Base-by-base conservation (phyloP, 1,140 invertebrate genomes). In the Solenopsis invicta region DNA sequence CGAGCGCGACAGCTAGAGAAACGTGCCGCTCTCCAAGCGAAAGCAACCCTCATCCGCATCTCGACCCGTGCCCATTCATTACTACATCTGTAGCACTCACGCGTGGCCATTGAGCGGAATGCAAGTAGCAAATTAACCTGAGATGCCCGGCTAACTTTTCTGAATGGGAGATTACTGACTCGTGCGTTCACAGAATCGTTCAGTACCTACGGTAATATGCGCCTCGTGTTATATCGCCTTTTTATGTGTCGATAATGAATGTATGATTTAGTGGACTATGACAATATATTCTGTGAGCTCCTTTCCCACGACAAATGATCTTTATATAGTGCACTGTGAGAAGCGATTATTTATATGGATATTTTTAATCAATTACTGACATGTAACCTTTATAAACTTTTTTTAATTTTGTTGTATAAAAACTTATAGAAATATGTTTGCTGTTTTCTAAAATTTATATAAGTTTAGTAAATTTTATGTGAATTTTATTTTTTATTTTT, bases 161-260 rank as follows among this genome's bases (percentile, higher is more conserved):
- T 94, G 88, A 94, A 94, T 94, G 85, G 91, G 59, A 91, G 87
- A 94, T 93, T 93, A 92, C 78, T 45, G 67, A 62, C 86, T 90
- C 87, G 72, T 81, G 66, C 24, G 61, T 62, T 86, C 64, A 80
- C 45, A 85, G 71, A 77, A 85, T 85, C 71, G 81, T 21, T 76
- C 45, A 45, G 59, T 85, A 62, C 62, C 72, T 56, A 52, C 34
- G n/a, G n/a, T 71, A 61, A 84, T 76, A 69, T 78, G 16, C 37
- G 52, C 52, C 41, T 72, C 52, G 52, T 24, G 41, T 75, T 75
- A 18, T 41, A 74, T 61, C 80, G 29, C 29, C n/a, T 41, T 56
- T 74, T 84, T 84, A 41, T 50, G 61, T 8, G n/a, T 75, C 41
- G n/a, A 62, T 62, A 75, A 84, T 74, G 41, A 74, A 61, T 34